These are phyloP conservation scores for Drosophila incognita DNA, from an alignment of 2,888 invertebrate genomes.

Conservation along the genomic window DNA sequence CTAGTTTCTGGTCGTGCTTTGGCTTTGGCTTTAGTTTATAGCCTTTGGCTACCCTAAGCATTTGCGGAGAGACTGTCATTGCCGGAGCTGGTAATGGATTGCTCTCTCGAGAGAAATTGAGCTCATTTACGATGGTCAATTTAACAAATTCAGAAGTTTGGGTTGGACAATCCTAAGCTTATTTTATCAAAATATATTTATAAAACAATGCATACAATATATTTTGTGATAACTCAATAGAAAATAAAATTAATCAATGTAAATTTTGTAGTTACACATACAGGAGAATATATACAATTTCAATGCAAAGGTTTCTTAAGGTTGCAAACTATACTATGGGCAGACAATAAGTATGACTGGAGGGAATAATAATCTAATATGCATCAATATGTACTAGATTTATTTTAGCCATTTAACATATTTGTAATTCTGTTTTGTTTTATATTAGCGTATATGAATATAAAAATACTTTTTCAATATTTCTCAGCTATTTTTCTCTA, in stretches of 20 bases:
- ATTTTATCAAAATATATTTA: background rate
- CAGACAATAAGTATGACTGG: background rate
- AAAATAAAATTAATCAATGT: background rate
- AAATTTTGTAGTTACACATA: background rate
- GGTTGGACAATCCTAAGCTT: background rate
- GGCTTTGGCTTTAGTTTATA: constrained; percentile 36
- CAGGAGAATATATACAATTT: background rate
- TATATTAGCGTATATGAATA: background rate
- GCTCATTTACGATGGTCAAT: background rate
- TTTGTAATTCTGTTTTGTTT: background rate
- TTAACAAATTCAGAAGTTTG: background rate
- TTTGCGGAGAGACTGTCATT: constrained; percentile 27
- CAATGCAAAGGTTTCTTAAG: background rate
- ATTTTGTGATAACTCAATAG: background rate
- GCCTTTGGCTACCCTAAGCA: constrained; percentile 29
- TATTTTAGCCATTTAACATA: background rate
- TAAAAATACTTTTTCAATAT: background rate
- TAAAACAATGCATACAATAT: background rate
- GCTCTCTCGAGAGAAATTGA: constrained; percentile 2
- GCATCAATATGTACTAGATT: background rate
- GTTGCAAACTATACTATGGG: background rate
- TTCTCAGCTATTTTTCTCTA: background rate
- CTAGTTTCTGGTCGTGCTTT: constrained; percentile 48
- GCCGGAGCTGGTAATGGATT: constrained; percentile 29
- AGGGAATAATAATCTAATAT: background rate